phyloP scores from a whole-genome alignment of 2,797 vertebrate genomes.

The Rhadinocentrus ornatus region DNA sequence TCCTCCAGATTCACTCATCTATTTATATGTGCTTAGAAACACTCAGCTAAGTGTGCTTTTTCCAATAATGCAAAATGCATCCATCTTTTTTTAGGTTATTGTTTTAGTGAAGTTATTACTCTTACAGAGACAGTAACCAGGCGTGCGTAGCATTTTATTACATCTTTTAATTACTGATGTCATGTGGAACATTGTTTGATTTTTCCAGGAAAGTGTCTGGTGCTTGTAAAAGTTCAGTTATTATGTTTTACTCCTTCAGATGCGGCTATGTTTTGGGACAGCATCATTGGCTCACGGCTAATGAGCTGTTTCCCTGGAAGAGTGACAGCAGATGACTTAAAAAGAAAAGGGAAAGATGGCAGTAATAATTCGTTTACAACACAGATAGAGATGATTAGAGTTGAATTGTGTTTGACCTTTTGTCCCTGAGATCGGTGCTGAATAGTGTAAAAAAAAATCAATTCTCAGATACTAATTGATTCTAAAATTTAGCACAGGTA shows the following conservation, averaged over 20 bases:
- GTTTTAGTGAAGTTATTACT: constrained; percentile 9
- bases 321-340: not conserved
- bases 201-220: constrained; percentile 38
- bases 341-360: constrained; percentile 4
- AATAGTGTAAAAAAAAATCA: too few relatives aligned
- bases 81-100: not conserved
- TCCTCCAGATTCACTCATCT: constrained; percentile 1
- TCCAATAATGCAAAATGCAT: not conserved
- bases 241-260: constrained; percentile 27
- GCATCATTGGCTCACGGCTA: not conserved
- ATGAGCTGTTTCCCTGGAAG: constrained; percentile 17
- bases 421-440: not conserved
- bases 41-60: not conserved
- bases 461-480: too few relatives aligned
- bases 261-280: not conserved
- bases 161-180: constrained; percentile 37
- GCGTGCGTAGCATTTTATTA: constrained; percentile 42
- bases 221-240: constrained; percentile 33
- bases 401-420: not conserved
- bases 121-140: constrained; percentile 44
- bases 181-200: constrained; percentile 31
- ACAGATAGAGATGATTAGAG: not conserved
- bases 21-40: not conserved
- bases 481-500: too few relatives aligned
- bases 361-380: not conserved